Percentiles rank a stretch among this genome's conserved stretches.
Conservation (phyloP, 2,888 invertebrate species). For the Brachyopa scutellaris region DNA sequence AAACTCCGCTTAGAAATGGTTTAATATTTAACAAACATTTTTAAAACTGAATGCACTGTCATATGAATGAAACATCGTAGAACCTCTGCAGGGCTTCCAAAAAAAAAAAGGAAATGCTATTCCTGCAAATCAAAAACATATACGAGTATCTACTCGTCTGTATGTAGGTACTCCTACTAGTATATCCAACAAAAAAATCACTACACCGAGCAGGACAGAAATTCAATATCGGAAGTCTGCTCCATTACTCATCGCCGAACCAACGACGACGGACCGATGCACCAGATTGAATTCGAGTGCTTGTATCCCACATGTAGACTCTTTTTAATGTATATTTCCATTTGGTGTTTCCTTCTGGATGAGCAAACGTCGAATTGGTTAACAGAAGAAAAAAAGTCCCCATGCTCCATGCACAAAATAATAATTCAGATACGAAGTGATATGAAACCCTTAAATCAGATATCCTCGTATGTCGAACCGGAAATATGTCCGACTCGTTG, state of each 20-base stretch:
- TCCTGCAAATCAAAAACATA: neutral
- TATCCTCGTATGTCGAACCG: neutral
- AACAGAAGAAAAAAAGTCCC: no score
- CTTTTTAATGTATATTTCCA: conserved; percentile 35
- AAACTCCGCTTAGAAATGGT: no score
- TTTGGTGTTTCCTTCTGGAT: conserved; percentile 28
- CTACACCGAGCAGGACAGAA: conserved; percentile 15
- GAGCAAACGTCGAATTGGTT: conserved; percentile 9
- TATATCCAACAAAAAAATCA: neutral
- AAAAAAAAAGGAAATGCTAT: conserved; percentile 4
- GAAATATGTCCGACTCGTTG: conserved; percentile 27
- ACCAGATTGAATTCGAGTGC: conserved; percentile 48
- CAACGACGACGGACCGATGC: conserved; percentile 33
- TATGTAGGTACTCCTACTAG: no score
- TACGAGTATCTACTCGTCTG: no score
- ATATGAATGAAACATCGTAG: no score
- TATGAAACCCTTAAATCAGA: conserved; percentile 51
- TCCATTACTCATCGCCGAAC: conserved; percentile 58
- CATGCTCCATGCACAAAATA: conserved; percentile 29
- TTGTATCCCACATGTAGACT: conserved; percentile 32
- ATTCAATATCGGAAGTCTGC: conserved; percentile 63
- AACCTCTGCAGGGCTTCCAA: no score
- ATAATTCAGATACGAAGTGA: conserved; percentile 31
- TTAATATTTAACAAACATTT: no score
- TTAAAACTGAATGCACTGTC: no score